Base-by-base conservation (phyloP, 2,888 invertebrate species). In the Drosophila neutralis region DNA sequence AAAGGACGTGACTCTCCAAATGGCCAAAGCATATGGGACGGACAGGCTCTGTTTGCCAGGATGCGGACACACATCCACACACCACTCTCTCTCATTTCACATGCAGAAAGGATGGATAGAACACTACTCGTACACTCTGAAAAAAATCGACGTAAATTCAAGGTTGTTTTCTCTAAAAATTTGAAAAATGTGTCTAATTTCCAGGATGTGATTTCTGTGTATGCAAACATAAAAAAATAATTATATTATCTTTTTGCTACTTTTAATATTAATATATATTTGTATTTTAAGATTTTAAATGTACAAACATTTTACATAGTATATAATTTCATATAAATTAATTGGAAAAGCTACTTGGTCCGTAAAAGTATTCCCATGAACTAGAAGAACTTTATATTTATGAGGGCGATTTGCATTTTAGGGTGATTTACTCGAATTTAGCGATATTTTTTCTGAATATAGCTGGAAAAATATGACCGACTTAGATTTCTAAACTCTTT, bases 61-160 rank as follows among this genome's bases (percentile, higher is more conserved):
- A 64, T 58, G 63, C 57, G 38, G 24, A 65, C 68, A 78, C 80
- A 84, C 61, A 87, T 7, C 7, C 21, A 45, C 21, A 45, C 21
- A 42, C 21, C n/a, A 65, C 67, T 73, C 76, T 82, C 76, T 82
- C 76, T 82, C 84, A 80, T 84, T 82, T 76, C 68, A 61, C 62
- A 82, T 74, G 71, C 69, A 69, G 52, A 71, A 80, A 69, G 76
- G 76, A 68, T 72, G 53, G 24, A 65, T 10, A 35, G 49, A 49
- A 27, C 11, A 40, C 18, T 52, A 35, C 40, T 56, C 35, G 29
- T 45, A 21, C 45, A 21, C 45, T 45, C 4, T 15, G 21, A 45
- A 15, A 45, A 18, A 45, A 45, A 21, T 15, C 1, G 1, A 21
- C 21, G 42, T 45, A 13, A 21, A 45, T 45, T 3, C 0, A 33